These are phyloP conservation scores for Drosophila paucipuncta DNA, from an alignment of 2,888 invertebrate genomes.

Conservation along the genomic window DNA sequence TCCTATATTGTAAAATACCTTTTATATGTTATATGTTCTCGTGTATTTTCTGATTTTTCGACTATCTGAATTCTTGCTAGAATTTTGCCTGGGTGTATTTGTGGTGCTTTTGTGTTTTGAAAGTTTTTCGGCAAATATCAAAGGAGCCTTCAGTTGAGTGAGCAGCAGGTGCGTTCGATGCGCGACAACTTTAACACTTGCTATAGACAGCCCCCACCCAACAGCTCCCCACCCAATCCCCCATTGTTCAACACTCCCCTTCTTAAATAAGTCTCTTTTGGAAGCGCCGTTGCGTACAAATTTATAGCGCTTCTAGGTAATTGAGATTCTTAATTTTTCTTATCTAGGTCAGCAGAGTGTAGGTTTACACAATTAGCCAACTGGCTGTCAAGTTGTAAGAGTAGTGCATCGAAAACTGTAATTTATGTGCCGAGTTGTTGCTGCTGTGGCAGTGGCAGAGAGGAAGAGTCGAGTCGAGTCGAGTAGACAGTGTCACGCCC, in stretches of 20 bases:
- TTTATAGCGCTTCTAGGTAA: conserved; percentile 66
- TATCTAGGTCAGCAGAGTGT: conserved; percentile 4
- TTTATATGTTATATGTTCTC: not conserved
- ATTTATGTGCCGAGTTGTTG: conserved; percentile 14
- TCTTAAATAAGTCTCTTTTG: not conserved
- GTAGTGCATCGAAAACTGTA: conserved; percentile 25
- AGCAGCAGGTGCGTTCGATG: conserved; percentile 68
- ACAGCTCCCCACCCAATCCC: not conserved
- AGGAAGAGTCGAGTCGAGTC: not conserved
- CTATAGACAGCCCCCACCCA: not conserved
- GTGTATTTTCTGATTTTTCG: not conserved
- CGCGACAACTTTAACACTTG: conserved; percentile 70
- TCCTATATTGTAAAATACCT: not conserved
- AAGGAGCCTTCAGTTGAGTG: conserved; percentile 42
- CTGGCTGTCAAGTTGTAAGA: conserved; percentile 6
- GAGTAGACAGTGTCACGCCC: conserved; percentile 18
- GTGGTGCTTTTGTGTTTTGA: conserved; percentile 17
- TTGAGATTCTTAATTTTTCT: conserved; percentile 56
- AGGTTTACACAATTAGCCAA: conserved; percentile 22
- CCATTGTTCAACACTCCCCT: not conserved
- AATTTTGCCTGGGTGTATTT: not conserved
- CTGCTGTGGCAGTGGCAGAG: not conserved
- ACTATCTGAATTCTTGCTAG: not conserved
- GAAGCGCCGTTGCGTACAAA: conserved; percentile 45
- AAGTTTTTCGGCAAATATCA: conserved; percentile 62